These are phyloP conservation scores for Hemiscyllium ocellatum DNA, from an alignment of 2,113 vertebrate species.

Conservation along the genomic window DNA sequence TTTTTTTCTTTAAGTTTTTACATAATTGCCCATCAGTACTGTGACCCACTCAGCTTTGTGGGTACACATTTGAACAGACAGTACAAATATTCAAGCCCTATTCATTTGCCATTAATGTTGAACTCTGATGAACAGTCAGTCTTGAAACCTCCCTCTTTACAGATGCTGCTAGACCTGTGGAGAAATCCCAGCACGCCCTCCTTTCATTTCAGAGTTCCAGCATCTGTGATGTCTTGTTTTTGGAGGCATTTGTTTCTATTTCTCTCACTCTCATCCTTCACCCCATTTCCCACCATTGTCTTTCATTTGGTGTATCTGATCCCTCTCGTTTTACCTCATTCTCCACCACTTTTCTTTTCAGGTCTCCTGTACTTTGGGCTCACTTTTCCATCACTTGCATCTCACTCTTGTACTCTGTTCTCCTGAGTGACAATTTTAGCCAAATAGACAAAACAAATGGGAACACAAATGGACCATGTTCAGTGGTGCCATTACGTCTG, in stretches of 20 bases:
- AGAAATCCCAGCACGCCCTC: not conserved
- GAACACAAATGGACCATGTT: not conserved
- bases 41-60: not conserved
- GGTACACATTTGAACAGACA: not conserved
- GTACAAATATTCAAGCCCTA: not conserved
- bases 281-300: not conserved
- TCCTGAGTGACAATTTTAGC: not conserved
- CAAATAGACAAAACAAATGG: not conserved
- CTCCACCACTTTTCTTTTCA: not conserved
- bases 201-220: too few species aligned
- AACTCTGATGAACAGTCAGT: not conserved
- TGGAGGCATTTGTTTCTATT: not conserved
- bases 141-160: not conserved
- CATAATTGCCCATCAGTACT: not conserved
- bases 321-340: not conserved
- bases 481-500: not conserved
- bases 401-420: not conserved
- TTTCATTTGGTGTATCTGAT: not conserved
- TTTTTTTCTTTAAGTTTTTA: not conserved
- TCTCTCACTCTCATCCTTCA: not conserved
- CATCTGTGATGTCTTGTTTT: too few species aligned
- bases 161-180: not conserved
- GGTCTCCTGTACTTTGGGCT: not conserved
- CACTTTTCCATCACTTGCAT: not conserved
- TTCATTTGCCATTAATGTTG: not conserved